Percentiles rank a stretch among this genome's conserved stretches.
Evolutionary conservation across 92 coral and sea anemone genomes (phyloP).

Genomic region (Plumapathes pennacea): DNA sequence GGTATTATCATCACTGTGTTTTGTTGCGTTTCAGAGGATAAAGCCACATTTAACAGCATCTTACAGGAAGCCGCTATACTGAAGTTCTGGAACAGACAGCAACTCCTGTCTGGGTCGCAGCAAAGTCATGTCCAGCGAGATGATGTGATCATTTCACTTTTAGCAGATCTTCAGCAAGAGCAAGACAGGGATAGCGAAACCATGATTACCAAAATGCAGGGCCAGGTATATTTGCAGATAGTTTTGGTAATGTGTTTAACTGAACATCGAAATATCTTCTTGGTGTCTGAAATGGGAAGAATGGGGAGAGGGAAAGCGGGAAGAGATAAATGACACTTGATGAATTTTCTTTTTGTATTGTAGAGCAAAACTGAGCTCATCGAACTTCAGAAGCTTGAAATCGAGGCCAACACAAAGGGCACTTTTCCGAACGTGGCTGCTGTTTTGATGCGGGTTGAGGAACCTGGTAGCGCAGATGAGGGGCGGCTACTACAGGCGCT

Average conservation of each 20-base stretch:
- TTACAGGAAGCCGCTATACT: conserved; percentile 84
- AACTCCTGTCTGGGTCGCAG: conserved; percentile 57
- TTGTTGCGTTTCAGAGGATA: conserved; percentile 45
- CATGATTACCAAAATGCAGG: conserved; percentile 72
- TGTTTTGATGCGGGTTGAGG: conserved; percentile 77
- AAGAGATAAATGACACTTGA: too few species aligned
- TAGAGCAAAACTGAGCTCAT: conserved; percentile 78
- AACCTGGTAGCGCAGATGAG: conserved; percentile 71
- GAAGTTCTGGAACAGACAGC: conserved; percentile 77
- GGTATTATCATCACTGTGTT: background rate
- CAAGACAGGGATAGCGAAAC: conserved; percentile 94
- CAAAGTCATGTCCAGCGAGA: conserved; percentile 60
- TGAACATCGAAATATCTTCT: too few species aligned
- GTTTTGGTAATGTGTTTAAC: too few species aligned
- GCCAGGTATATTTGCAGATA: conserved; percentile 64
- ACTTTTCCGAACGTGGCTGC: conserved; percentile 64
- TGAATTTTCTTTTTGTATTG: background rate
- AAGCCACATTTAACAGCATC: conserved; percentile 52
- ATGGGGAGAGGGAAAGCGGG: too few species aligned
- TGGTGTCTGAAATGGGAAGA: too few species aligned
- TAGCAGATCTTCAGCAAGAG: conserved; percentile 97
- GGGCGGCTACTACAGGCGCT: conserved; percentile 87
- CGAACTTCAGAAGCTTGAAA: conserved; percentile 72
- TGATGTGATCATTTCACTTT: conserved; percentile 75
- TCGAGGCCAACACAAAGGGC: conserved; percentile 55